These are phyloP conservation scores for Norana najaformis DNA, from an alignment of 2,888 invertebrate genomes.

Conservation along the genomic window DNA sequence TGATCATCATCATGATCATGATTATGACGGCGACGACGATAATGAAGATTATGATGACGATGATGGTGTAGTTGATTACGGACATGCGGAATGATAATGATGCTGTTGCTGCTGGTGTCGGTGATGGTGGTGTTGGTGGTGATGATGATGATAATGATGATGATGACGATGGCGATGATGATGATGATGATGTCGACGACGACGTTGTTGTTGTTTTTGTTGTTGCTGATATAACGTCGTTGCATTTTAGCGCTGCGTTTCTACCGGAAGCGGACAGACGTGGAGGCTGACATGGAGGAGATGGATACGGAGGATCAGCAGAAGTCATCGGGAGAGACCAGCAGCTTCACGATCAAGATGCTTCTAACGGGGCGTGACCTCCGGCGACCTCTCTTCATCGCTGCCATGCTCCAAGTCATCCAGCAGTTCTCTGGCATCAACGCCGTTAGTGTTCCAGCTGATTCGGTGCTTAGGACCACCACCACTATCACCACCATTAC, in stretches of 20 bases:
- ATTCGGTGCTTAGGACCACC: too few species aligned
- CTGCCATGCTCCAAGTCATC: conserved; percentile 92
- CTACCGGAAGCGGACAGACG: conserved; percentile 76
- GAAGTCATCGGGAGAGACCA: conserved; percentile 57
- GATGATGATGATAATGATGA: too few species aligned
- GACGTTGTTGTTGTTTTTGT: neutral
- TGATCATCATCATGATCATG: neutral
- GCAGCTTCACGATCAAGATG: conserved; percentile 79
- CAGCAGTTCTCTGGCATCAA: conserved; percentile 98
- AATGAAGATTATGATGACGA: neutral
- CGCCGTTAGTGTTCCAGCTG: conserved; percentile 72
- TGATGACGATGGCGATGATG: too few species aligned
- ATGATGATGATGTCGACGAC: too few species aligned
- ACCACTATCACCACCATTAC: too few species aligned
- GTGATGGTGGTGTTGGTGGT: too few species aligned
- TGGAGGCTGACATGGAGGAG: conserved; percentile 95
- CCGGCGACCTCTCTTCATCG: conserved; percentile 87
- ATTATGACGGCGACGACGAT: too few species aligned
- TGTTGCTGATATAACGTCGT: conserved; percentile 10
- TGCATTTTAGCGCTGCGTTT: conserved; percentile 69
- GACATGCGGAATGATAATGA: neutral
- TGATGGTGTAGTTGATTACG: neutral
- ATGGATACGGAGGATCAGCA: conserved; percentile 82
- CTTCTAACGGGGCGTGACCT: conserved; percentile 87
- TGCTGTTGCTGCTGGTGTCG: neutral